These are phyloP conservation scores for Cryptus armator DNA, from an alignment of 2,888 invertebrate species.

Conservation along the genomic window DNA sequence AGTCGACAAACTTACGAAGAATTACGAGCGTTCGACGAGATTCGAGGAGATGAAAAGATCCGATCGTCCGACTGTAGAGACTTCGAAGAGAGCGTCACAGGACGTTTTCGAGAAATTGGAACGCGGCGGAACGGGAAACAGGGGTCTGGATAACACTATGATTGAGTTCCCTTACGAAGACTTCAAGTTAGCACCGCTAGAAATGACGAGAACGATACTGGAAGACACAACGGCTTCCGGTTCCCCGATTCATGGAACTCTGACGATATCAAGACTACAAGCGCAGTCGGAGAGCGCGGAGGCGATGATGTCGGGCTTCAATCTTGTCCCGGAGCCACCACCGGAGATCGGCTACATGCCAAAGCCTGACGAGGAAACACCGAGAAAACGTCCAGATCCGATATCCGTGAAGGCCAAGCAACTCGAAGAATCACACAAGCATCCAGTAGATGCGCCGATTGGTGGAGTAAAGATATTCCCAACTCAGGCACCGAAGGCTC, in stretches of 20 bases:
- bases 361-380: conserved; percentile 83
- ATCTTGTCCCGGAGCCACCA: conserved; percentile 89
- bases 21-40: conserved; percentile 81
- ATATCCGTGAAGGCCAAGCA: conserved; percentile 88
- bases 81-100: conserved; percentile 79
- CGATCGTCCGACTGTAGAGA: conserved; percentile 75
- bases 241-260: conserved; percentile 80
- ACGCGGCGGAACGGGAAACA: conserved; percentile 74
- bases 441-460: conserved; percentile 86
- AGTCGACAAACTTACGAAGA: conserved; percentile 82
- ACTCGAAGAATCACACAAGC: conserved; percentile 87
- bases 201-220: conserved; percentile 77
- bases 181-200: conserved; percentile 78
- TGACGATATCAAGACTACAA: conserved; percentile 79
- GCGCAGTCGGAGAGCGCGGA: conserved; percentile 82
- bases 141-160: conserved; percentile 81
- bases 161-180: conserved; percentile 84
- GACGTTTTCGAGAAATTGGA: conserved; percentile 82
- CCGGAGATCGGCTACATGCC: conserved; percentile 90
- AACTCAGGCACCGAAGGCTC: conserved; percentile 73
- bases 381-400: conserved; percentile 85
- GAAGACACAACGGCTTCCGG: conserved; percentile 81
- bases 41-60: conserved; percentile 80
- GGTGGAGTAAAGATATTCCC: conserved; percentile 88
- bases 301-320: conserved; percentile 85